Base-by-base conservation (phyloP, 1,140 invertebrate genomes). In the Chironomus striatipennis region DNA sequence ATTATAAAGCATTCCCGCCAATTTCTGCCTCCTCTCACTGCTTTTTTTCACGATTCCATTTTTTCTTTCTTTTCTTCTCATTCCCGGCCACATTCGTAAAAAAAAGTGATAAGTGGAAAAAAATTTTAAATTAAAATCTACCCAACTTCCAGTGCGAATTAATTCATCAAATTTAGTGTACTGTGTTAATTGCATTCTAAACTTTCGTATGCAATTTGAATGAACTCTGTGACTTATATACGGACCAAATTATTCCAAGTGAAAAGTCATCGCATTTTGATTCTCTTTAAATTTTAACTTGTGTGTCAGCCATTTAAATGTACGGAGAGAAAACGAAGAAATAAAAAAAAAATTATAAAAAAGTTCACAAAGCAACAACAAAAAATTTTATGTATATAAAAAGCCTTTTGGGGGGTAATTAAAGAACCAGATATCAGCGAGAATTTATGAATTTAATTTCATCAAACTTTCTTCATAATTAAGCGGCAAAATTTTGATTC, bases 301-400 rank as follows among this genome's bases (percentile, higher is more conserved):
- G 65, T 12, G n/a, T 70, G 65, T 70, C 65, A 70, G 65, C 65
- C 65, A 70, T 70, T 70, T 70, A 70, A 70, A 70, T 57, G 47
- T 57, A 57, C 47, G n/a, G 47, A 57, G 47, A 57, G 47, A 57
- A n/a, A 57, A n/a, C 47, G 18, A 17, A 70, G 65, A 70, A 70
- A 34, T 34, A 34, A 2, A 2, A 34, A 2, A 17, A 70, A 70
- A 70, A n/a, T n/a, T n/a, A n/a, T n/a, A n/a, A 67, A 70, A 70
- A 70, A 70, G 20, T 70, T 70, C 20, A 18, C 3, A 57, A 57
- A n/a, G 47, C 47, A 57, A 57, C 47, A 57, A 57, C 47, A 57
- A 57, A 57, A 47, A 34, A 34, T n/a, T n/a, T n/a, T n/a, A n/a
- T n/a, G 7, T n/a, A 57, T n/a, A 57, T 57, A 57, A 57, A 70